These are phyloP conservation scores for Drepana falcataria DNA, from an alignment of 2,888 invertebrate species.

Conservation along the genomic window DNA sequence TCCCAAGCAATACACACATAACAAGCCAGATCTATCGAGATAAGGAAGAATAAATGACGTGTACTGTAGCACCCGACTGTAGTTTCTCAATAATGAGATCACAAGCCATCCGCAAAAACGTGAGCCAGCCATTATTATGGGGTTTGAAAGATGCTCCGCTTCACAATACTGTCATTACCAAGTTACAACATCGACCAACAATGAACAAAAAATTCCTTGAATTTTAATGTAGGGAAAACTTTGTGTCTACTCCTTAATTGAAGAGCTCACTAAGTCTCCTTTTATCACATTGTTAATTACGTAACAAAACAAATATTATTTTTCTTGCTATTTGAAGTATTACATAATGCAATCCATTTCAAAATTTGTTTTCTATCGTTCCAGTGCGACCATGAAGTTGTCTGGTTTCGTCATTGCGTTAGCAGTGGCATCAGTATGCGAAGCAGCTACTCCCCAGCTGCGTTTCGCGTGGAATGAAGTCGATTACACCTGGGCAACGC, in stretches of 20 bases:
- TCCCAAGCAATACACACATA: slow-evolving; percentile 66
- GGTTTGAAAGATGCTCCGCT: slow-evolving; percentile 50
- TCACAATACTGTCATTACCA: slow-evolving; percentile 64
- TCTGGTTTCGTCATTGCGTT: slow-evolving; percentile 42
- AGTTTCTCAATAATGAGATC: slow-evolving; percentile 68
- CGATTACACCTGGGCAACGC: slow-evolving; percentile 82
- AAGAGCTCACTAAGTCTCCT: not conserved
- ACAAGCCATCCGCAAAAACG: slow-evolving; percentile 66
- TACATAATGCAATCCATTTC: no score
- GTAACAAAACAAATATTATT: no score
- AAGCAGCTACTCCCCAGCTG: slow-evolving; percentile 76
- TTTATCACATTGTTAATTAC: not conserved
- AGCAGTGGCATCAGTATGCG: slow-evolving; percentile 41
- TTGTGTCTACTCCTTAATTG: not conserved
- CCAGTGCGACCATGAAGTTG: slow-evolving; percentile 45
- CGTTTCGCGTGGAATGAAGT: slow-evolving; percentile 85
- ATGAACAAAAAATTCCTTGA: slow-evolving; percentile 25
- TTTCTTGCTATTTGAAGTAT: no score
- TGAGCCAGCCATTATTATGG: slow-evolving; percentile 58
- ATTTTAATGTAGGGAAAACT: slow-evolving; percentile 16
- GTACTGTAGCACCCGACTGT: slow-evolving; percentile 37
- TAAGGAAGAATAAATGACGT: slow-evolving; percentile 45
- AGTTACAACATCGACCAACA: slow-evolving; percentile 46
- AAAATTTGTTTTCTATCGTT: slow-evolving; percentile 17
- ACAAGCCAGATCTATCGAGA: slow-evolving; percentile 59